Conservation (phyloP, 35 echinoderm and acorn worm genomes). For the Strongylocentrotus purpuratus region DNA sequence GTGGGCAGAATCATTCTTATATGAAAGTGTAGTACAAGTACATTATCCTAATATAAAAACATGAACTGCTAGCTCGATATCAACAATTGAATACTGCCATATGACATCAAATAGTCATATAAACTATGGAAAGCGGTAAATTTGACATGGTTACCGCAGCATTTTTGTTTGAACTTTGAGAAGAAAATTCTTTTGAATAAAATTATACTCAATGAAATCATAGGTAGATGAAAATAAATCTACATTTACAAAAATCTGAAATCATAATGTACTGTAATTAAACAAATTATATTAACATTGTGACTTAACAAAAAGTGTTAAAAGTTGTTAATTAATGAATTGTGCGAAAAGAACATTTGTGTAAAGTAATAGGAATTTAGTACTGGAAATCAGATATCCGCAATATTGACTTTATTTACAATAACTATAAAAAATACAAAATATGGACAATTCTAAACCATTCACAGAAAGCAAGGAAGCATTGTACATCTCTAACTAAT, state of each 20-base stretch:
- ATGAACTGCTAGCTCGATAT: no score
- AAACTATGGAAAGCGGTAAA: no score
- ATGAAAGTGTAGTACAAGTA: no score
- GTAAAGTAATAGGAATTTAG: background rate
- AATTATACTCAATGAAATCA: no score
- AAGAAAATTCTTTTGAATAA: background rate
- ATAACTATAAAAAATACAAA: background rate
- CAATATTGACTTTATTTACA: background rate
- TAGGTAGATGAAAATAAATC: no score
- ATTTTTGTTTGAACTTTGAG: background rate
- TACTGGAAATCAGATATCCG: background rate
- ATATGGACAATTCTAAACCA: background rate
- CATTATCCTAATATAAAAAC: no score
- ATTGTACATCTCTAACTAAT: no score
- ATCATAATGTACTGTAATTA: background rate
- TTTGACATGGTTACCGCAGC: background rate
- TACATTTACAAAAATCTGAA: background rate
- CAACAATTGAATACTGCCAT: no score
- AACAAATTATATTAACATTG: background rate
- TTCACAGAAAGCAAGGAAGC: no score
- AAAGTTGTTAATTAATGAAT: background rate
- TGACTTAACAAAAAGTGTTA: background rate
- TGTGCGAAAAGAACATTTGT: background rate
- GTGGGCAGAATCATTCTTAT: no score
- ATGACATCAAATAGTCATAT: no score